phyloP scores from a whole-genome alignment of 1,140 invertebrate species.

The Trypoxylus dichotomus region DNA sequence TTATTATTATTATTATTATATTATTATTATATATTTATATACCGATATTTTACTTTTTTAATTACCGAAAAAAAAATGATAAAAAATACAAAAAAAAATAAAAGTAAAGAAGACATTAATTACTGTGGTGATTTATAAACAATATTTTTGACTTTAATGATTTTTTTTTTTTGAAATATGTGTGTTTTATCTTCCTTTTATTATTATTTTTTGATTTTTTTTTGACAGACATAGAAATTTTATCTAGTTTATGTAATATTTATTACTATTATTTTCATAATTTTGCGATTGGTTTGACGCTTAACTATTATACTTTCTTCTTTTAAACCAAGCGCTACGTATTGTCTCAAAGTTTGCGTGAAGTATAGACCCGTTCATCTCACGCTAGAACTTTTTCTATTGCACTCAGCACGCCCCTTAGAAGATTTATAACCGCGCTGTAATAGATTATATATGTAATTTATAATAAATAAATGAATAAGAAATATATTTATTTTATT shows the following conservation, averaged over 20 bases:
- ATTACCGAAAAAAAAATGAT: neutral
- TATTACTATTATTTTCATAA: slow-evolving; percentile 44
- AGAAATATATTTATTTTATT: slow-evolving; percentile 25
- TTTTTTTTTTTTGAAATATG: slow-evolving; percentile 40
- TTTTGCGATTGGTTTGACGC: slow-evolving; percentile 51
- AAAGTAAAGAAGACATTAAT: neutral
- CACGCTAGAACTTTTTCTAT: neutral
- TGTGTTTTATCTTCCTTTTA: neutral
- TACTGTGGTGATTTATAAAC: slow-evolving; percentile 33
- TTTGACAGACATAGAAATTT: slow-evolving; percentile 46
- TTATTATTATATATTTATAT: slow-evolving; percentile 30
- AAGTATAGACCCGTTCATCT: neutral
- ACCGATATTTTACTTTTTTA: slow-evolving; percentile 50
- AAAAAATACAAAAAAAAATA: slow-evolving; percentile 4
- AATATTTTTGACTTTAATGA: slow-evolving; percentile 46
- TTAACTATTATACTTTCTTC: slow-evolving; percentile 53
- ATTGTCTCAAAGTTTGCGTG: slow-evolving; percentile 17
- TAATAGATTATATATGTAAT: slow-evolving; percentile 23
- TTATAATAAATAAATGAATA: slow-evolving; percentile 34
- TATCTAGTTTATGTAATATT: slow-evolving; percentile 1
- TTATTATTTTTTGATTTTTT: slow-evolving; percentile 43
- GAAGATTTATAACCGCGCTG: no score
- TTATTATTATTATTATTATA: slow-evolving; percentile 44
- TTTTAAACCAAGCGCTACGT: slow-evolving; percentile 42
- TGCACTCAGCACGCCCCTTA: neutral